Evolutionary conservation across 2,888 invertebrate genomes (phyloP), one percentile per base, ranked within the genome.

Genomic region (Sinelater perroti): DNA sequence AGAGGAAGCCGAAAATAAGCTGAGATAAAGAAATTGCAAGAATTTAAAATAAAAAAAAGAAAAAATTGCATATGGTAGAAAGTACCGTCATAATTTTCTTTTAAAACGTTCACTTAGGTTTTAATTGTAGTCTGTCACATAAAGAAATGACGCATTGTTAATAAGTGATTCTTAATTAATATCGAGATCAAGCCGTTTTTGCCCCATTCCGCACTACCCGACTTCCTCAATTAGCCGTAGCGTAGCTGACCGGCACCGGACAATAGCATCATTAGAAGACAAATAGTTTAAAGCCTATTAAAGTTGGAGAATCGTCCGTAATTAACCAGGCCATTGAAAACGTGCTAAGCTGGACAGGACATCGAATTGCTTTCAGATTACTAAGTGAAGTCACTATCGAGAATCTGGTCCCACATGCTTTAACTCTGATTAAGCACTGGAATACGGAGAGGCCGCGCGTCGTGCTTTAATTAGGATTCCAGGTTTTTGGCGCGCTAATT

Each of bases 281-380:
- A 59, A 55, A 45, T 59, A 50, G 59, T 59, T 59, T 59, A 59
- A 59, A 59, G 59, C 59, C 55, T 59, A 55, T 59, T 59, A 59
- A 59, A 54, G 54, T 54, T 55, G 49, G 59, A 59, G 59, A 59
- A 59, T 55, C 45, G 50, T 30, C 24, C 40, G 51, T 60, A 60
- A 60, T 60, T 60, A 60, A 60, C 45, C 52, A 46, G 60, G 49
- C 57, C 58, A 58, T 63, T 63, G 55, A 63, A 63, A 63, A 55
- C 50, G 47, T 55, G 60, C 60, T 60, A 58, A 63, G 63, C 63
- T 56, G 56, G 60, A 53, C 57, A 45, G 50, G 60, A 63, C 63
- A 63, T 40, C 54, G 60, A 60, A 63, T 63, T 58, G 63, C 63
- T 63, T 63, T 63, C 60, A 63, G 63, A 63, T 63, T 56, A 63